A percentile compares a stretch with the other conserved stretches of the same genome.
Evolutionary conservation across 2,888 invertebrate species (phyloP).

Genomic region (Nephrotoma appendiculata): DNA sequence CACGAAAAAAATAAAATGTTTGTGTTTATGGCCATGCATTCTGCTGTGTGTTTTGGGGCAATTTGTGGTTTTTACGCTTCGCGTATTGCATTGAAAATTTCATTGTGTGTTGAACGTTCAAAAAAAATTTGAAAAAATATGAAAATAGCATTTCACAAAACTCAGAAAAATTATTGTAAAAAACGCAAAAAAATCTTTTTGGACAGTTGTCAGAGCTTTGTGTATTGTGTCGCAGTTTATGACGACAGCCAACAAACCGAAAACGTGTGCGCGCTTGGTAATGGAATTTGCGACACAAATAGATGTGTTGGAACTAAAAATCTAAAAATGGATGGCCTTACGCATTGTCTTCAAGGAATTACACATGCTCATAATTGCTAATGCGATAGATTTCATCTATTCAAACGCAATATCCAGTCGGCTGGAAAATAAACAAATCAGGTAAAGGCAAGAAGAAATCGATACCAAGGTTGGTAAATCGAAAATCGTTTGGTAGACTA

Average conservation of each 20-base stretch:
- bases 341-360: neutral
- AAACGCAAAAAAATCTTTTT: neutral
- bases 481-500: too few species aligned
- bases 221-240: neutral
- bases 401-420: neutral
- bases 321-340: neutral
- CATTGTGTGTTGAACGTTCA: neutral
- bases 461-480: neutral
- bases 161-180: neutral
- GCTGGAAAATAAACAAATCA: neutral
- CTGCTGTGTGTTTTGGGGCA: neutral
- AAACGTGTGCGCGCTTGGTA: neutral
- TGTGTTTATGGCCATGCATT: neutral
- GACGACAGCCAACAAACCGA: neutral
- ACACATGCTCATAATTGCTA: neutral
- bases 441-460: neutral
- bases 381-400: neutral
- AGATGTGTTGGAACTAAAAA: neutral
- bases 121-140: neutral
- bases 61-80: neutral
- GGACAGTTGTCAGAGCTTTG: neutral
- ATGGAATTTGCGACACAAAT: neutral
- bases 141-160: neutral
- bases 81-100: neutral
- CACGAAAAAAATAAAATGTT: neutral